Percentiles rank a stretch among this genome's conserved stretches.
These are phyloP conservation scores for Gulo gulo DNA, from an alignment of 2,113 vertebrate species.

Conservation along the genomic window DNA sequence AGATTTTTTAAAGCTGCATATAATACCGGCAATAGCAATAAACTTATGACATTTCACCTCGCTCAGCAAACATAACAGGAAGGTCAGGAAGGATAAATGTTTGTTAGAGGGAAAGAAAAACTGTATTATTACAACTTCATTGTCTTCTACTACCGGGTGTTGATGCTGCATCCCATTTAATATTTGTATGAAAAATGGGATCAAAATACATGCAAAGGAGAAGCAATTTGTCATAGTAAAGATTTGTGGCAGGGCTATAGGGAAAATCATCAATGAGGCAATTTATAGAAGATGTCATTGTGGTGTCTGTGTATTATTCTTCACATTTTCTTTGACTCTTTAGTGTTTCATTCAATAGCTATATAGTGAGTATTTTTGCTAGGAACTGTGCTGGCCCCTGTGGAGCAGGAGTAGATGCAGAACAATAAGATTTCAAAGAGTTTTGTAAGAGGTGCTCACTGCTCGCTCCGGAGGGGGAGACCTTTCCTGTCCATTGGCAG, in stretches of 20 bases:
- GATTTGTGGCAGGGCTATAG: not conserved
- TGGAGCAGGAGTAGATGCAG: not conserved
- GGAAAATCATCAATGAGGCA: not conserved
- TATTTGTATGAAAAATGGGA: slow-evolving; percentile 51
- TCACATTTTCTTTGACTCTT: not conserved
- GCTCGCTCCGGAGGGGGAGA: not conserved
- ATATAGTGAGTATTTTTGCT: not conserved
- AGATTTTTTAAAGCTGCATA: slow-evolving; percentile 53
- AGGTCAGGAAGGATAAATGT: slow-evolving; percentile 59
- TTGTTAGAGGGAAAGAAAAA: slow-evolving; percentile 52
- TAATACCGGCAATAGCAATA: slow-evolving; percentile 34
- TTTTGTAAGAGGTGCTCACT: not conserved
- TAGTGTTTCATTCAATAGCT: not conserved
- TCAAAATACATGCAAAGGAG: slow-evolving; percentile 36
- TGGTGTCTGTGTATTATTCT: slow-evolving; percentile 1
- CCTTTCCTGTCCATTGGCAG: not conserved
- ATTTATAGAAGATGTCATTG: slow-evolving; percentile 16
- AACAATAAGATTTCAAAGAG: not conserved
- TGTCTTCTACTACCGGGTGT: not conserved
- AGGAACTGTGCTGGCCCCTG: not conserved
- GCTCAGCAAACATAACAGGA: slow-evolving; percentile 27
- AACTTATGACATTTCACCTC: slow-evolving; percentile 43
- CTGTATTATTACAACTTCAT: slow-evolving; percentile 40
- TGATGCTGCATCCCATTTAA: not conserved
- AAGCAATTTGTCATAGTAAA: slow-evolving; percentile 27